Evolutionary conservation across 2,113 vertebrate genomes (phyloP).

Genomic region (Uria aalge): DNA sequence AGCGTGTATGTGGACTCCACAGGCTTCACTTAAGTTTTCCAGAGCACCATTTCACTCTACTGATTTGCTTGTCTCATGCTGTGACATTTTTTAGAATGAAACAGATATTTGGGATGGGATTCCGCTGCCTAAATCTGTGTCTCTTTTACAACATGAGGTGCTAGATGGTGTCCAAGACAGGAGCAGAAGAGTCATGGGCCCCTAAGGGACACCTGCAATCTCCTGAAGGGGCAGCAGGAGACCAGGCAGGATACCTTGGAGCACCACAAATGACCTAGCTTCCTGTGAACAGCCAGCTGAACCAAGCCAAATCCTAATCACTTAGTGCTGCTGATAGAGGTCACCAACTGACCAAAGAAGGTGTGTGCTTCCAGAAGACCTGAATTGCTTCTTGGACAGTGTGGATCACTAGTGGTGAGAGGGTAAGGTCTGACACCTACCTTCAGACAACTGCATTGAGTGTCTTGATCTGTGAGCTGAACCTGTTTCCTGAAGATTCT

Average conservation of each 20-base stretch:
- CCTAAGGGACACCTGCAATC: background rate
- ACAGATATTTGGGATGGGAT: background rate
- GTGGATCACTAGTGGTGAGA: background rate
- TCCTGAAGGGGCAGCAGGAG: background rate
- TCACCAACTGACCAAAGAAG: background rate
- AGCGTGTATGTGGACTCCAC: too few species aligned
- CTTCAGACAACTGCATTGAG: background rate
- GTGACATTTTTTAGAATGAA: background rate
- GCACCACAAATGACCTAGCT: background rate
- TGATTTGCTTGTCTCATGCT: background rate
- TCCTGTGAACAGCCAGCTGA: background rate
- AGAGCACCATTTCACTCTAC: background rate
- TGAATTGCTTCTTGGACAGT: background rate
- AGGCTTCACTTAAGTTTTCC: background rate
- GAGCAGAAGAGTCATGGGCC: background rate
- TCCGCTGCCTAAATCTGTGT: background rate
- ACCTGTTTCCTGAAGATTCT: background rate
- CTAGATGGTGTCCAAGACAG: background rate
- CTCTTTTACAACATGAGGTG: background rate
- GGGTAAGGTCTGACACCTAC: background rate
- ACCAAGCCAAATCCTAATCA: background rate
- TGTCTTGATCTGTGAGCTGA: background rate
- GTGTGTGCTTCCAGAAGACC: background rate
- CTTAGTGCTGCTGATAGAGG: background rate
- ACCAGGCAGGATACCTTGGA: background rate